Base-by-base conservation (phyloP, 1,140 invertebrate species). In the Hypothenemus hampei region DNA sequence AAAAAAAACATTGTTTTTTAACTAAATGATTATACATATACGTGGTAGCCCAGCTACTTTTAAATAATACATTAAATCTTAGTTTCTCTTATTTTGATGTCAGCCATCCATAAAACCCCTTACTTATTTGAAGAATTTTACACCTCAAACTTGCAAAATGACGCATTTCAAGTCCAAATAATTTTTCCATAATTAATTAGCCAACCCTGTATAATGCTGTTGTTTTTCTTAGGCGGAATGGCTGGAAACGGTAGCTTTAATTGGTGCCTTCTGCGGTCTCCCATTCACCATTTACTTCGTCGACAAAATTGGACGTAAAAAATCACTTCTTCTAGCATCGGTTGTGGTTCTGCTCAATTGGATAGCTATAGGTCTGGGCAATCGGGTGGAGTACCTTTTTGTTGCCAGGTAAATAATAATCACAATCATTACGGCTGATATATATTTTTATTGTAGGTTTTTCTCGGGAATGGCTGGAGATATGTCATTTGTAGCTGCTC, bases 221-320 rank as follows among this genome's bases (percentile, higher is more conserved):
- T n/a, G n/a, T n/a, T n/a, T n/a, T n/a, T n/a, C n/a, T n/a, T 23
- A 56, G 53, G 65, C 70, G 7, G 78, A 81, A 1, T 85, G 81
- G 82, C 70, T 85, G n/a, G 76, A 80, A 23, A 80, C 80, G 0
- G 59, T 83, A 3, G 71, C 80, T 26, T 76, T 81, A 3, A 65
- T 86, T 19, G 81, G 82, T 0, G 82, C 79, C 1, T 75, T 84
- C 36, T 60, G 74, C 0, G 81, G 81, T 1, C 80, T 82, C 0
- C 71, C 80, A 6, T 75, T 80, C 7, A 76, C 74, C 23, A 59
- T 75, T 8, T 67, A 62, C 44, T 55, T 78, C 8, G 75, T 85
- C 2, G 82, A 87, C 60, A 77, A 74, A 62, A 60, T 81, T 20
- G 86, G 86, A 3, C 69, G 86, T 2, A 85, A 82, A 64, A 67